Conservation (phyloP, 1,140 invertebrate genomes). For the Lepidurus arcticus region DNA sequence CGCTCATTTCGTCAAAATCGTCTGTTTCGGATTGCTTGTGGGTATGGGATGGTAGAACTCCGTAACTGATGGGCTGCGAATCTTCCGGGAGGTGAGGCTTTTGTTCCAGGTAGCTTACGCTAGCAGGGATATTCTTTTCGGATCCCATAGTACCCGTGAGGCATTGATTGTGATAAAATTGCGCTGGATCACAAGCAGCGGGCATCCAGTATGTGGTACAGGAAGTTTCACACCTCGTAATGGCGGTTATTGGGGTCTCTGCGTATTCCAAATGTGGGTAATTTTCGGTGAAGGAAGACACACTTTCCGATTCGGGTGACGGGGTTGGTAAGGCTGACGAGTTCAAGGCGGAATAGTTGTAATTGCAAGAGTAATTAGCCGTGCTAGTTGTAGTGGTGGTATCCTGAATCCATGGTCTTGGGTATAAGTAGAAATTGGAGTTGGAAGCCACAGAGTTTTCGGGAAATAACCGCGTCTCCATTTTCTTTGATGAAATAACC, state of each 20-base stretch:
- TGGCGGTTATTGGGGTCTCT: background rate
- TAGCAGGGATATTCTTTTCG: background rate
- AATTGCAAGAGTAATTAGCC: background rate
- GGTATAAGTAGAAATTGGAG: slow-evolving; percentile 5
- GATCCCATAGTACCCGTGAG: background rate
- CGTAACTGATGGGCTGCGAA: background rate
- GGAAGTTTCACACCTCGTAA: background rate
- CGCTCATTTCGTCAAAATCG: slow-evolving; percentile 13
- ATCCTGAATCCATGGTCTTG: background rate
- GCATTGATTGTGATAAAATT: background rate
- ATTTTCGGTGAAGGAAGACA: background rate
- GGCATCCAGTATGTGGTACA: background rate
- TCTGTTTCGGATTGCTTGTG: background rate
- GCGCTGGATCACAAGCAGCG: background rate
- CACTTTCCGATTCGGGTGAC: background rate
- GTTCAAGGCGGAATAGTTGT: background rate
- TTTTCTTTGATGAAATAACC: background rate
- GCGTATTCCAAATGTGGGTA: background rate
- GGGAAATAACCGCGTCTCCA: slow-evolving; percentile 11
- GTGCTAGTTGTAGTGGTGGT: background rate
- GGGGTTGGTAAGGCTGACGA: background rate
- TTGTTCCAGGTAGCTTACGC: background rate
- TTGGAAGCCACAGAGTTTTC: background rate
- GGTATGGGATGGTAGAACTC: background rate
- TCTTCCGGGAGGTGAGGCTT: background rate